Base-by-base conservation (phyloP, 35 echinoderm and acorn worm species). In the Holothuria glaberrima region DNA sequence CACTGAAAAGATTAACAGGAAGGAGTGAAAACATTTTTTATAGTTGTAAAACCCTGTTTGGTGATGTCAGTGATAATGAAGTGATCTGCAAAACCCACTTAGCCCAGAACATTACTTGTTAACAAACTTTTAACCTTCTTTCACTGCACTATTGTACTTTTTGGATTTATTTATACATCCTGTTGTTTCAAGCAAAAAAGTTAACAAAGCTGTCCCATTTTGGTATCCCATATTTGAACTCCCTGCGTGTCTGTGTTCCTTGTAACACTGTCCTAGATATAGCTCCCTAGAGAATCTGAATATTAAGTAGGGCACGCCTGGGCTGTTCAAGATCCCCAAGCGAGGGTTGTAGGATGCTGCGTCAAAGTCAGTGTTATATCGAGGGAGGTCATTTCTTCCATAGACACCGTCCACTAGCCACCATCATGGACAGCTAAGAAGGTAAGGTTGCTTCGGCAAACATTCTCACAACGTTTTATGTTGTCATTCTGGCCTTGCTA, bases 301-400 rank as follows among this genome's bases (percentile, higher is more conserved):
- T 78, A 78, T 78, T 48, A 41, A 78, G 41, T n/a, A 48, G 74
- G 74, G 29, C 74, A 78, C 41, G 74, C 74, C 74, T 78, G 50
- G 74, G n/a, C 12, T 78, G 20, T 54, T 54, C 50, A 54, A 54
- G 50, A 78, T 78, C 44, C 74, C 74, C 74, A 48, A 78, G 74
- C 71, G 71, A 38, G 29, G 35, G 74, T 25, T 30, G 66, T 27
- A 45, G 74, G 27, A 78, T 21, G 44, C 50, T 54, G 50, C 50
- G 50, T 41, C 74, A 48, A 26, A 48, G 74, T 48, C 38, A 28
- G 22, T 78, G 21, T 38, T 28, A 78, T 48, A 48, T 33, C 19
- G 0, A 75, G 21, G 24, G n/a, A 78, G 74, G 74, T 78, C 74
- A 78, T 25, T 78, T 35, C 74, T 78, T 78, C 74, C 50, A 27